These are phyloP conservation scores for Microcebus ravelobensis DNA, from an alignment of 2,113 vertebrate genomes.

Conservation along the genomic window DNA sequence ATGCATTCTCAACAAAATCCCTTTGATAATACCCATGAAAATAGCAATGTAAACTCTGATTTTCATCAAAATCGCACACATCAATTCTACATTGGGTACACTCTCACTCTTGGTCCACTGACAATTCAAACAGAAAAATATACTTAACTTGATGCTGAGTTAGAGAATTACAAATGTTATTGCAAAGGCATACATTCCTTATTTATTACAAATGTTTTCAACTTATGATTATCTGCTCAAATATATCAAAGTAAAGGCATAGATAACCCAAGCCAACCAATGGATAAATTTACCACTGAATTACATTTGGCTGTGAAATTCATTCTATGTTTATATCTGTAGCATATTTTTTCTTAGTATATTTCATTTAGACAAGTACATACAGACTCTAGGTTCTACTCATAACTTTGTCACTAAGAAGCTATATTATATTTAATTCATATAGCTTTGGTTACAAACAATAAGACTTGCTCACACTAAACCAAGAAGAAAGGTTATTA, in stretches of 20 bases:
- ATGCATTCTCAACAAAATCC: background rate
- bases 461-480: background rate
- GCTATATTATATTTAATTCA: background rate
- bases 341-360: background rate
- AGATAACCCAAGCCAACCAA: background rate
- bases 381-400: background rate
- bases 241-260: background rate
- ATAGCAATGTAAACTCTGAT: conserved; percentile 45
- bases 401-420: background rate
- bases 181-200: conserved; percentile 16
- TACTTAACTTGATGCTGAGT: background rate
- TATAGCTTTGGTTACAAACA: background rate
- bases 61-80: conserved; percentile 53
- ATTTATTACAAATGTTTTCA: conserved; percentile 20
- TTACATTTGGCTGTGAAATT: conserved; percentile 34
- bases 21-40: conserved; percentile 58
- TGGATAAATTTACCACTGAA: background rate
- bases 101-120: background rate
- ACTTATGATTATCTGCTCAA: conserved; percentile 4
- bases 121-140: conserved; percentile 63
- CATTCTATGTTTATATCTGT: background rate
- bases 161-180: conserved; percentile 53
- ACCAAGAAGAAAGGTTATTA: background rate
- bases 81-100: background rate
- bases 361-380: background rate